Conservation (phyloP, 2,888 invertebrate species). For the Drosophila phalerata region DNA sequence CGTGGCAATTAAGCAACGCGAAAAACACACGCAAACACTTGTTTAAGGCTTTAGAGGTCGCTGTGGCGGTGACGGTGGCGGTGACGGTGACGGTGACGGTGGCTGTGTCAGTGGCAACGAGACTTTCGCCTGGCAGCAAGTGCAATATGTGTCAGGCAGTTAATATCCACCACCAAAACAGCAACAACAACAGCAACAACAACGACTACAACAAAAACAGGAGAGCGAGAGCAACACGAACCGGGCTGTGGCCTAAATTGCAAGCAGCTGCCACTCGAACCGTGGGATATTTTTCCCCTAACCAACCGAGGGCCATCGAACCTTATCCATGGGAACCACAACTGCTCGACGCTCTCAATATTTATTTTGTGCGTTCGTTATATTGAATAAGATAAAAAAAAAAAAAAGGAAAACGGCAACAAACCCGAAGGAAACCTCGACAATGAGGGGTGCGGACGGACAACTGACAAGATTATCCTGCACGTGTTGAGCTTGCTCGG, state of each 20-base stretch:
- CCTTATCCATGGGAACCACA: constrained; percentile 84
- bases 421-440: constrained; percentile 49
- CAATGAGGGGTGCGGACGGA: constrained; percentile 55
- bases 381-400: constrained; percentile 66
- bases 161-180: constrained; percentile 49
- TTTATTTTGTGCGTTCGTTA: constrained; percentile 77
- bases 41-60: constrained; percentile 50
- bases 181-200: constrained; percentile 42
- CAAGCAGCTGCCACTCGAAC: constrained; percentile 84
- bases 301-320: constrained; percentile 70
- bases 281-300: constrained; percentile 84
- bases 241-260: constrained; percentile 82
- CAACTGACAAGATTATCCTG: constrained; percentile 73
- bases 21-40: constrained; percentile 39
- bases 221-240: constrained; percentile 53
- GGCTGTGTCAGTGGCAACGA: constrained; percentile 11
- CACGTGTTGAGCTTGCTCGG: constrained; percentile 77
- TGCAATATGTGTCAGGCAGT: constrained; percentile 73
- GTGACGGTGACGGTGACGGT: neutral
- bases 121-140: constrained; percentile 69
- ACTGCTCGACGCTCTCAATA: constrained; percentile 83
- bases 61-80: constrained; percentile 3
- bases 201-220: constrained; percentile 29
- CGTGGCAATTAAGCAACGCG: constrained; percentile 67
- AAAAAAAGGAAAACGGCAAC: constrained; percentile 24